phyloP scores from a whole-genome alignment of 1,140 invertebrate genomes.

The Sipha flava region DNA sequence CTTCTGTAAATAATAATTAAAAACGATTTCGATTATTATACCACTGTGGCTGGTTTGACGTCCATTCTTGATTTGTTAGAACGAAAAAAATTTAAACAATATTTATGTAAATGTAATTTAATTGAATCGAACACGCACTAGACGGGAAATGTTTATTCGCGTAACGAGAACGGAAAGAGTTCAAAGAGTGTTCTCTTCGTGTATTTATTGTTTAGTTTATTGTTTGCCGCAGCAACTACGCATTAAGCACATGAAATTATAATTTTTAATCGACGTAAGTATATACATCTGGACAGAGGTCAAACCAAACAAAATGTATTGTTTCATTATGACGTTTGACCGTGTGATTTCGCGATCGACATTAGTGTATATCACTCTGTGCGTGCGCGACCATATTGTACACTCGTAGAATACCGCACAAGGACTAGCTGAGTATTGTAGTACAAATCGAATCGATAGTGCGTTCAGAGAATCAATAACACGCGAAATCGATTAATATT shows the following conservation, averaged over 20 bases:
- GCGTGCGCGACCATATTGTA: no score
- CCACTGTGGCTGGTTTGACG: background rate
- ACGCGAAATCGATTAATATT: no score
- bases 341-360: no score
- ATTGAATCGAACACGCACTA: background rate
- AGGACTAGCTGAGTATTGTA: no score
- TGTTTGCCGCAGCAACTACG: background rate
- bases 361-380: no score
- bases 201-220: background rate
- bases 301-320: background rate
- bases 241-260: background rate
- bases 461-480: no score
- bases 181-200: background rate
- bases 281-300: background rate
- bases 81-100: background rate
- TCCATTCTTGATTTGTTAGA: background rate
- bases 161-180: background rate
- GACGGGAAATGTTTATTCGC: background rate
- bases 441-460: no score
- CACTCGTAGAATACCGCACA: no score
- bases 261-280: background rate
- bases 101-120: background rate
- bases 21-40: no score
- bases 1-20: no score
- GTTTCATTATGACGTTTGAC: no score